These are phyloP conservation scores for Dichetophora obliterata DNA, from an alignment of 2,888 invertebrate species.

Conservation along the genomic window DNA sequence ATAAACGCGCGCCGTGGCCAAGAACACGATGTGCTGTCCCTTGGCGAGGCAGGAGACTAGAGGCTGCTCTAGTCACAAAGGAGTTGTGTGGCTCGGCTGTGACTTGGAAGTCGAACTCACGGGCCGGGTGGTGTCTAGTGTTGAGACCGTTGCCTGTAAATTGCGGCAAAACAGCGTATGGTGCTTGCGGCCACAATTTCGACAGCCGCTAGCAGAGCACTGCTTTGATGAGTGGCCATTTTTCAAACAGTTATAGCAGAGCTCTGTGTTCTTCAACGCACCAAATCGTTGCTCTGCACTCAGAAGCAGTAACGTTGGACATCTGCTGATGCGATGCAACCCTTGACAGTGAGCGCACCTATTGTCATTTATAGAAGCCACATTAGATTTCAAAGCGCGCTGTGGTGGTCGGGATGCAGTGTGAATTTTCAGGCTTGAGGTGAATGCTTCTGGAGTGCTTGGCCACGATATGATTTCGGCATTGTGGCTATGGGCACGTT, in stretches of 20 bases:
- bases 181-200: constrained; percentile 25
- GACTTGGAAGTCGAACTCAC: background rate
- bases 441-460: too few relatives aligned
- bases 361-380: background rate
- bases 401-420: background rate
- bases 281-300: too few relatives aligned
- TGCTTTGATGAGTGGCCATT: too few relatives aligned
- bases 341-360: constrained; percentile 27
- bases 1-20: constrained; percentile 36
- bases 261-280: background rate
- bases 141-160: background rate
- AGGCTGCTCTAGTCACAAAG: background rate
- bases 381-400: background rate
- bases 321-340: constrained; percentile 11
- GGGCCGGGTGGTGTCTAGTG: too few relatives aligned
- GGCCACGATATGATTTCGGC: background rate
- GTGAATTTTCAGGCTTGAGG: background rate
- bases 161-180: constrained; percentile 19
- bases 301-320: constrained; percentile 16
- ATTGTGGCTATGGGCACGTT: too few relatives aligned
- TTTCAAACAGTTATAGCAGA: constrained; percentile 34
- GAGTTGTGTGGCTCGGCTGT: background rate
- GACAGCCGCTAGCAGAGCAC: too few relatives aligned
- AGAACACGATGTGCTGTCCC: constrained; percentile 21
- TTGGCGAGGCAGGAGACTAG: background rate